A percentile compares a stretch with the other conserved stretches of the same genome.
Conservation (phyloP, 2,888 invertebrate genomes). For the Ctena decussata region DNA sequence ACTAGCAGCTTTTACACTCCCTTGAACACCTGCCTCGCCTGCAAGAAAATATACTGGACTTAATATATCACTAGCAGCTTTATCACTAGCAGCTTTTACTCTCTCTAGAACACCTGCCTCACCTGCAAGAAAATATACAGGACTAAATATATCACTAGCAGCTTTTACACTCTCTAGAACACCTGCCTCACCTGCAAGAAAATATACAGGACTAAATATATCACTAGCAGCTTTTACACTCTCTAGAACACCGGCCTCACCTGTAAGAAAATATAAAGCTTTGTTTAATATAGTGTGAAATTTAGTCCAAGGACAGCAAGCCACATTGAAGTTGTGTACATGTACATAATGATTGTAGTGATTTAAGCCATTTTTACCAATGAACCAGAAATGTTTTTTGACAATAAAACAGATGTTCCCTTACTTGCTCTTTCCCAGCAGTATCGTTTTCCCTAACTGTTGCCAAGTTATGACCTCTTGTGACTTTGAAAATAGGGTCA, state of each 20-base stretch:
- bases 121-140: constrained; percentile 91
- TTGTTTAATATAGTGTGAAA: no score
- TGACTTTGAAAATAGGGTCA: no score
- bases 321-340: no score
- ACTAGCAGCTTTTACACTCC: constrained; percentile 99
- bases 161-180: constrained; percentile 99
- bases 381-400: no score
- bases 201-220: not conserved
- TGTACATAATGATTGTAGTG: no score
- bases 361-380: no score
- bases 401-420: no score
- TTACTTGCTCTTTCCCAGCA: no score
- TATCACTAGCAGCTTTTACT: constrained; percentile 99
- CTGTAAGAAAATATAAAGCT: constrained; percentile 87
- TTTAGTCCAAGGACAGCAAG: no score
- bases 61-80: constrained; percentile 92
- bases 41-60: constrained; percentile 91
- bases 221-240: constrained; percentile 98
- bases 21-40: constrained; percentile 98
- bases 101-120: constrained; percentile 99
- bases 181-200: constrained; percentile 94
- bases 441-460: no score
- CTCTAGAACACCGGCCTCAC: constrained; percentile 98
- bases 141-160: constrained; percentile 98
- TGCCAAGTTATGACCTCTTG: no score